phyloP scores from a whole-genome alignment of 2,113 vertebrate species.

The Brachionichthys hirsutus region DNA sequence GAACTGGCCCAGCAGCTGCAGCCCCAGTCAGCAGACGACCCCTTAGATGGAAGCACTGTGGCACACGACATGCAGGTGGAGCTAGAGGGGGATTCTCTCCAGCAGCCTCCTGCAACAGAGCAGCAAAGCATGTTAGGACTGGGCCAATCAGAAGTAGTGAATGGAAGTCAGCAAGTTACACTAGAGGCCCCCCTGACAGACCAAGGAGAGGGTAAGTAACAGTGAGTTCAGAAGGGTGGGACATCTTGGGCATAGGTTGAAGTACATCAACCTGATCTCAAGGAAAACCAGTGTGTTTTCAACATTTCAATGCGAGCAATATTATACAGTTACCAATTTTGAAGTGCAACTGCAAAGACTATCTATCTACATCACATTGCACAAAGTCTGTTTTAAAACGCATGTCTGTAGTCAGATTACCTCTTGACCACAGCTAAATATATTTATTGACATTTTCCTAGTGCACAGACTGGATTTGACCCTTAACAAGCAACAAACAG shows the following conservation, averaged over 20 bases:
- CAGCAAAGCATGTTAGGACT: constrained; percentile 87
- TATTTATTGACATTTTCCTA: constrained; percentile 31
- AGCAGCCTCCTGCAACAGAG: constrained; percentile 69
- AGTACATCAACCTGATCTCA: too few species aligned
- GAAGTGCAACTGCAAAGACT: too few species aligned
- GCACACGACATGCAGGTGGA: constrained; percentile 87
- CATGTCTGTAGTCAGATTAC: not conserved
- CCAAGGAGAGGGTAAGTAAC: constrained; percentile 84
- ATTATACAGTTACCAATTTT: too few species aligned
- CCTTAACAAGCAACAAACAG: too few species aligned
- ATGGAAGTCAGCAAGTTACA: constrained; percentile 80
- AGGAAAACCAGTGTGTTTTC: too few species aligned
- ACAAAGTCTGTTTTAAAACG: not conserved
- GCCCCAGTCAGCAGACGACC: constrained; percentile 84
- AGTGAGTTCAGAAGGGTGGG: too few species aligned
- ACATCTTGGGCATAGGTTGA: too few species aligned
- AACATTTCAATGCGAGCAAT: too few species aligned
- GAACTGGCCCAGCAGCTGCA: constrained; percentile 96
- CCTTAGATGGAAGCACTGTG: constrained; percentile 77
- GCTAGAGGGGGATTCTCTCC: constrained; percentile 83
- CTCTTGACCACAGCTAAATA: constrained; percentile 5
- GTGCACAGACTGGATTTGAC: not conserved
- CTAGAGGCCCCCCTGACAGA: constrained; percentile 81
- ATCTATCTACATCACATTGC: too few species aligned
- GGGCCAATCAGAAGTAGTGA: constrained; percentile 82